A percentile compares a stretch with the other conserved stretches of the same genome.
Conservation (phyloP, 2,797 vertebrate genomes). For the Pteronotus mesoamericanus region DNA sequence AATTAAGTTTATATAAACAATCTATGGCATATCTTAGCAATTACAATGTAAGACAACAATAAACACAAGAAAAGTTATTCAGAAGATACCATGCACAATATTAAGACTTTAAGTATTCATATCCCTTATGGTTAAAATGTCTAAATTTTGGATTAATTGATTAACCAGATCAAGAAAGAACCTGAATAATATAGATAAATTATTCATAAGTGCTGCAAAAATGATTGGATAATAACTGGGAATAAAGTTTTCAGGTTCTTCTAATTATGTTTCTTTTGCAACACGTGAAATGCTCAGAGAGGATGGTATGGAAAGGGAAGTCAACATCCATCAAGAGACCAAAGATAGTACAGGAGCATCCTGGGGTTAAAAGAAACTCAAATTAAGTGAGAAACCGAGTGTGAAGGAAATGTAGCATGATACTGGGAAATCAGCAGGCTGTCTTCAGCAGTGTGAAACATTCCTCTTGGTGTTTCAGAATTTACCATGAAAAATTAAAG, state of each 20-base stretch:
- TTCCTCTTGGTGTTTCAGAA: background rate
- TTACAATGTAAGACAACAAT: background rate
- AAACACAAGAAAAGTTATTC: background rate
- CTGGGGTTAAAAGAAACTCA: background rate
- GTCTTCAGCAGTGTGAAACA: background rate
- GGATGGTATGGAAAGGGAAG: background rate
- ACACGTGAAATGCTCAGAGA: background rate
- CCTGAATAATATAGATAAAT: background rate
- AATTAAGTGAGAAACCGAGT: background rate
- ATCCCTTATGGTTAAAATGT: background rate
- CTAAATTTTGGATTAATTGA: background rate
- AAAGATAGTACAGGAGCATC: background rate
- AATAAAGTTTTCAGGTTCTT: background rate
- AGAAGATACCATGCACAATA: background rate
- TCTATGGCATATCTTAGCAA: background rate
- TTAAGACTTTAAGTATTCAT: background rate
- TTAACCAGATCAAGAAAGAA: background rate
- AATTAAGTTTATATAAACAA: background rate
- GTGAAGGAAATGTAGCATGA: background rate
- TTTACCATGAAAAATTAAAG: background rate
- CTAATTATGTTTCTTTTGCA: background rate
- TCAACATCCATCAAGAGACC: background rate
- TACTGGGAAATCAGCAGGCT: background rate
- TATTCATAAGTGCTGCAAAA: background rate
- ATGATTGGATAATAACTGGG: background rate